Percentiles rank a stretch among this genome's conserved stretches.
Conservation (phyloP, 1,140 invertebrate genomes). For the Aplysia californica region DNA sequence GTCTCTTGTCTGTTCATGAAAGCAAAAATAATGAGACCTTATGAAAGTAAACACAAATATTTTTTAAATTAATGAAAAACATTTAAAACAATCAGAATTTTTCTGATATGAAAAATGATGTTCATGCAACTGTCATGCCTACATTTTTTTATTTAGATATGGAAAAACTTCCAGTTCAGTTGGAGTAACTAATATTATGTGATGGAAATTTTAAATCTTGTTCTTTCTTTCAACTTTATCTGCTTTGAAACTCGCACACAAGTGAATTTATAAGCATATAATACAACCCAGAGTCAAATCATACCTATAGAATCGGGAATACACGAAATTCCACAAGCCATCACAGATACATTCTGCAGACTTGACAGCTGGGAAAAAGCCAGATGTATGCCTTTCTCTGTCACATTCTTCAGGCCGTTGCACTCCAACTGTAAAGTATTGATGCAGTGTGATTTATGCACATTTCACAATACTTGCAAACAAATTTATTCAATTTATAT, state of each 20-base stretch:
- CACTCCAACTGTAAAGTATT: constrained; percentile 18
- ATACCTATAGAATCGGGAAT: constrained; percentile 29
- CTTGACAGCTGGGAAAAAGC: neutral
- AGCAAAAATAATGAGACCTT: no score
- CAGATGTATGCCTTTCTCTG: constrained; percentile 28
- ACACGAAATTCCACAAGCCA: constrained; percentile 12
- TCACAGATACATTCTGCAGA: constrained; percentile 20
- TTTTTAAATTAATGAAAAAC: no score
- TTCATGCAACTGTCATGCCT: neutral
- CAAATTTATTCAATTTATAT: neutral
- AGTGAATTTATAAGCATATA: no score
- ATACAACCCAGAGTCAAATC: no score
- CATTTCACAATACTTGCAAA: neutral
- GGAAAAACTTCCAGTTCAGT: neutral
- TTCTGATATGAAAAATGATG: no score
- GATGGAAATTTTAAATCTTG: neutral
- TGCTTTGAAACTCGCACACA: no score
- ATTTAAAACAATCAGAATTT: no score
- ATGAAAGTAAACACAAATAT: no score
- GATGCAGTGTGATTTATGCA: neutral
- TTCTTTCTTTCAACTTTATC: neutral
- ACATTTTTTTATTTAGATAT: neutral
- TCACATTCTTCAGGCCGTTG: constrained; percentile 28
- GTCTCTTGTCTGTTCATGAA: no score
- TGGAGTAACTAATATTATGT: neutral